Conservation (phyloP, 2,888 invertebrate genomes). For the Sclerodermus sp. region DNA sequence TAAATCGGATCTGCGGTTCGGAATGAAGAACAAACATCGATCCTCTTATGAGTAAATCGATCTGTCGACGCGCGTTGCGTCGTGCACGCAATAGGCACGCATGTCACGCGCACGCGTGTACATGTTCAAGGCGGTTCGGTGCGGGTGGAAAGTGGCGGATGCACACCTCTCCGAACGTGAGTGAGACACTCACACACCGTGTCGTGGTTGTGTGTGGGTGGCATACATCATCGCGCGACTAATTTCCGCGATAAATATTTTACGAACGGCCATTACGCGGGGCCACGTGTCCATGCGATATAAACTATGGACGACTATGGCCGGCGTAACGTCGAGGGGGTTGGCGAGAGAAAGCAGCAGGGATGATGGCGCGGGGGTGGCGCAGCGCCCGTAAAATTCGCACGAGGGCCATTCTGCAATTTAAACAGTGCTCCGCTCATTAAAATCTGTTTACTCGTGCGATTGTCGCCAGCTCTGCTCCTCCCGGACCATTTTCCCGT, state of each 20-base stretch:
- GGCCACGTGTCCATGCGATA: constrained; percentile 31
- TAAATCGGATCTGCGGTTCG: no score
- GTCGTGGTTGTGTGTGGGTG: constrained; percentile 4
- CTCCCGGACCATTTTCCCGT: neutral
- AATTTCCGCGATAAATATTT: constrained; percentile 52
- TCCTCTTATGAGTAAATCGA: no score
- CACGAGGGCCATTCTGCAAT: constrained; percentile 30
- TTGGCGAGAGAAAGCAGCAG: constrained; percentile 3
- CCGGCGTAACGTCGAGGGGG: constrained; percentile 23
- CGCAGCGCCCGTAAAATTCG: constrained; percentile 39
- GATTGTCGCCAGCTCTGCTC: constrained; percentile 45
- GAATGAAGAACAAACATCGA: no score
- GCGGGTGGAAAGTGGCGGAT: no score
- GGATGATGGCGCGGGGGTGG: no score
- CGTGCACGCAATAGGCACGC: no score
- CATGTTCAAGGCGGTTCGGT: no score
- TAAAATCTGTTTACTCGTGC: constrained; percentile 62
- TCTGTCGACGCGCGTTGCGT: no score
- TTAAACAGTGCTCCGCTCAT: constrained; percentile 52
- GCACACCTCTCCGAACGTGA: no score
- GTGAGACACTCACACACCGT: constrained; percentile 44
- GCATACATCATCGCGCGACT: constrained; percentile 49
- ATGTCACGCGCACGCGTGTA: no score
- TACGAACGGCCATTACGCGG: constrained; percentile 47
- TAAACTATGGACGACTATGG: constrained; percentile 34